Percentiles rank a stretch among this genome's conserved stretches.
Conservation (phyloP, 2,888 invertebrate genomes). For the Cheilosia urbana region DNA sequence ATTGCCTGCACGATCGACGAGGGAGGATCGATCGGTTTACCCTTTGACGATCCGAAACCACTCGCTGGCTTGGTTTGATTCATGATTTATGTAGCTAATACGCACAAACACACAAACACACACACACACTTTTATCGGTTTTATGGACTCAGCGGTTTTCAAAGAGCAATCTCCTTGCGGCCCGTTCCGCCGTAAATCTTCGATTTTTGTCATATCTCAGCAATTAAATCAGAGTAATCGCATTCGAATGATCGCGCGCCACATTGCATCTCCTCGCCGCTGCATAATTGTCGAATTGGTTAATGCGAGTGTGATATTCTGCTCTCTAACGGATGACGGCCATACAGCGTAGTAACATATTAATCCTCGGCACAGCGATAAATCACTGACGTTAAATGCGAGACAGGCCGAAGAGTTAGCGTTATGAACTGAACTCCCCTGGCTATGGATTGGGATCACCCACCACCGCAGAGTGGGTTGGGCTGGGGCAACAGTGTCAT, state of each 20-base stretch:
- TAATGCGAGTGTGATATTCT: conserved; percentile 43
- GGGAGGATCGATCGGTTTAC: conserved; percentile 51
- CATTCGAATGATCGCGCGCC: conserved; percentile 68
- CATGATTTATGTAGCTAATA: conserved; percentile 69
- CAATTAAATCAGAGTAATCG: conserved; percentile 71
- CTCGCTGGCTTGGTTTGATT: conserved; percentile 2
- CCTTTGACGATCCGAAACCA: conserved; percentile 16
- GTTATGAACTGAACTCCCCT: conserved; percentile 13
- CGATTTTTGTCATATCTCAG: conserved; percentile 67
- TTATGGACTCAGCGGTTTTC: conserved; percentile 36
- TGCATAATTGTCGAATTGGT: conserved; percentile 65
- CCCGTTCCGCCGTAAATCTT: conserved; percentile 67
- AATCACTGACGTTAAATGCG: conserved; percentile 51
- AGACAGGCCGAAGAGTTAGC: conserved; percentile 27
- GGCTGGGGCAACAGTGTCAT: background rate
- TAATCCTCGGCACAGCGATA: conserved; percentile 55
- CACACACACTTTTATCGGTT: conserved; percentile 29
- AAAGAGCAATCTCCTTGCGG: conserved; percentile 40
- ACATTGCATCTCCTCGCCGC: conserved; percentile 36
- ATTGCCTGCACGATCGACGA: conserved; percentile 39
- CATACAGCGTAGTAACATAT: conserved; percentile 33
- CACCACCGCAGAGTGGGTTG: conserved; percentile 7
- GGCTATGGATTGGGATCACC: background rate
- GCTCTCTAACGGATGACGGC: conserved; percentile 40
- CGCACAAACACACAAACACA: conserved; percentile 6